phyloP scores from a whole-genome alignment of 2,113 vertebrate species.

The Antechinus flavipes region DNA sequence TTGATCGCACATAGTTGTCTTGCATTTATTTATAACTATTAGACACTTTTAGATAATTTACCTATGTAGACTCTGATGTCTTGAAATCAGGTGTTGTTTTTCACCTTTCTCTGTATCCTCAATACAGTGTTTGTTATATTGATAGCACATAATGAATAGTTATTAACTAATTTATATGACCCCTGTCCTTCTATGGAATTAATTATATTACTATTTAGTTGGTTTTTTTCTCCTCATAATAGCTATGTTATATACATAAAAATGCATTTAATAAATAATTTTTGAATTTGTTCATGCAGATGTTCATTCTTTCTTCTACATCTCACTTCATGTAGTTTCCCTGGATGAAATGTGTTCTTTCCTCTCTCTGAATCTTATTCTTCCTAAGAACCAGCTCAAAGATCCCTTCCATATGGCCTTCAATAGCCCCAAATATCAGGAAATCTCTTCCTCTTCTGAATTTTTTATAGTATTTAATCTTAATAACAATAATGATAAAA shows the following conservation, averaged over 20 bases:
- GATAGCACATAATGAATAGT: not conserved
- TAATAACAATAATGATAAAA: not conserved
- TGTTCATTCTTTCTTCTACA: not conserved
- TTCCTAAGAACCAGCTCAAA: not conserved
- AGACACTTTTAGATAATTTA: too few species aligned
- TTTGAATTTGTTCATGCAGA: not conserved
- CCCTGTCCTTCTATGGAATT: not conserved
- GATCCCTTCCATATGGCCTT: not conserved
- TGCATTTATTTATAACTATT: not conserved
- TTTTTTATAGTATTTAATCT: not conserved
- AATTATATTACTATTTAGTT: not conserved
- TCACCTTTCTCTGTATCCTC: not conserved
- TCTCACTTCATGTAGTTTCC: not conserved
- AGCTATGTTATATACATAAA: not conserved
- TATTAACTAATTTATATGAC: not conserved
- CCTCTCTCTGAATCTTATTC: not conserved
- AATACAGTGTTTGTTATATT: not conserved
- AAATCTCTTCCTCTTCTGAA: not conserved
- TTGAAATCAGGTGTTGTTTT: not conserved
- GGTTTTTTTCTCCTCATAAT: not conserved
- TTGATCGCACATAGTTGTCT: not conserved
- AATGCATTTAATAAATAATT: not conserved
- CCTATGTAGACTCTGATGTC: not conserved
- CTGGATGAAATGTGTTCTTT: not conserved
- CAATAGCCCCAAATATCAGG: not conserved